These are phyloP conservation scores for Coracias cyanogaster DNA, from an alignment of 2,797 vertebrate genomes.

Conservation along the genomic window DNA sequence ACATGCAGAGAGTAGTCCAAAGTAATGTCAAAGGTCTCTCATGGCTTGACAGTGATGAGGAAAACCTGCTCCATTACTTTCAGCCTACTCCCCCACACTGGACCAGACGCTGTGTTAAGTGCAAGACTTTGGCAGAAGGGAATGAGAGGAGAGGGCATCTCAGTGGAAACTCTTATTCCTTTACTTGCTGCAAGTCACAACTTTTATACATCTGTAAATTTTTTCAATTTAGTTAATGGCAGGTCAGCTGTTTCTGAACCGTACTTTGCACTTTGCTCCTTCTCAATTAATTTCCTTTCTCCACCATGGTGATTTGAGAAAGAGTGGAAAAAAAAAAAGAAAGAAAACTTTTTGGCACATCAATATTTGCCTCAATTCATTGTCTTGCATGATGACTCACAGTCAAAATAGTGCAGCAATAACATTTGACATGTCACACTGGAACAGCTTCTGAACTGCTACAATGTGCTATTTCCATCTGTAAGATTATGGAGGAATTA, in stretches of 20 bases:
- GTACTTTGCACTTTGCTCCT: neutral
- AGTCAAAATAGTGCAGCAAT: conserved; percentile 41
- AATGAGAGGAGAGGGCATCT: neutral
- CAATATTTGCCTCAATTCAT: conserved; percentile 41
- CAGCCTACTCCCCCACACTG: neutral
- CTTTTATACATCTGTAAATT: neutral
- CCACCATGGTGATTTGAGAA: neutral
- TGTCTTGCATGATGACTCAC: conserved; percentile 37
- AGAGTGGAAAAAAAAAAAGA: fast-evolving
- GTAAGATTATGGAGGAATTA: conserved; percentile 2
- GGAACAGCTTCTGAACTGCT: conserved; percentile 26
- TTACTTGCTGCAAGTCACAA: neutral
- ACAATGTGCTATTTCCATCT: conserved; percentile 19
- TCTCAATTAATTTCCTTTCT: conserved; percentile 9
- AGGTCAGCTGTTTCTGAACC: neutral
- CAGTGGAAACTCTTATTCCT: neutral
- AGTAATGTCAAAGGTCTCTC: neutral
- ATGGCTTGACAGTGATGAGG: neutral
- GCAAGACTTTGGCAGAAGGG: neutral
- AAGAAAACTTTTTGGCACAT: neutral
- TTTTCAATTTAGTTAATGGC: conserved; percentile 4
- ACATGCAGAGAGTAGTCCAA: neutral
- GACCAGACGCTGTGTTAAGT: neutral
- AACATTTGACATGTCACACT: conserved; percentile 25
- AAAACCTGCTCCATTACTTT: neutral